A percentile compares a stretch with the other conserved stretches of the same genome.
These are phyloP conservation scores for rabbit (Oryctolagus cuniculus) DNA, from an alignment of 2,113 vertebrate species.

Conservation along the genomic window DNA sequence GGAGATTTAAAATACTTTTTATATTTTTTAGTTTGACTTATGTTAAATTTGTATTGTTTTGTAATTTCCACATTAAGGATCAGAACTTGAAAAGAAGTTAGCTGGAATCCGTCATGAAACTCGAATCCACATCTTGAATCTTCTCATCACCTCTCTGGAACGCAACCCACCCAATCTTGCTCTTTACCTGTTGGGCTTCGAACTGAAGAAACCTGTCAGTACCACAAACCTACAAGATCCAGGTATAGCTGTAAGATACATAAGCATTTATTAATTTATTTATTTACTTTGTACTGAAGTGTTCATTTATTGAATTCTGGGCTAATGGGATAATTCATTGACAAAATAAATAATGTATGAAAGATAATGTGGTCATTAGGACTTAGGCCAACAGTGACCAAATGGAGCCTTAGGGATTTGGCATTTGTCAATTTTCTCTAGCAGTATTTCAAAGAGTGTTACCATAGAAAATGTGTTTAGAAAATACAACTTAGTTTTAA, in stretches of 20 bases:
- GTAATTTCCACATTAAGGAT: constrained; percentile 82
- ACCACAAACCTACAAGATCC: constrained; percentile 97
- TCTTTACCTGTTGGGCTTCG: constrained; percentile 96
- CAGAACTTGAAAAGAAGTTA: constrained; percentile 90
- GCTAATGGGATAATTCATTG: not conserved
- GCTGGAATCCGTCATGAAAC: constrained; percentile 94
- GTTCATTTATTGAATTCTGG: not conserved
- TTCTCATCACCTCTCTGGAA: constrained; percentile 97
- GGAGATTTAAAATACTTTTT: constrained; percentile 2
- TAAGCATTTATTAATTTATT: not conserved
- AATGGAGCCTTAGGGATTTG: not conserved
- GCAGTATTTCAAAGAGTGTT: not conserved
- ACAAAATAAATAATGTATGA: not conserved
- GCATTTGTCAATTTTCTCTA: not conserved
- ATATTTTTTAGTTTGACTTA: constrained; percentile 30
- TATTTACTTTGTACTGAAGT: not conserved
- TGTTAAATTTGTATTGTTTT: constrained; percentile 32
- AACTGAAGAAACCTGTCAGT: constrained; percentile 96
- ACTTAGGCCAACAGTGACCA: not conserved
- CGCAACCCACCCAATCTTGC: constrained; percentile 95
- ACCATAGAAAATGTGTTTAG: not conserved
- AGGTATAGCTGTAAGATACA: constrained; percentile 86
- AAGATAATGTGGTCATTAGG: not conserved
- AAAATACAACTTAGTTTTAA: constrained; percentile 38
- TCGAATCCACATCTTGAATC: constrained; percentile 97